These are phyloP conservation scores for Columba guinea DNA, from an alignment of 2,797 vertebrate genomes.

Conservation along the genomic window DNA sequence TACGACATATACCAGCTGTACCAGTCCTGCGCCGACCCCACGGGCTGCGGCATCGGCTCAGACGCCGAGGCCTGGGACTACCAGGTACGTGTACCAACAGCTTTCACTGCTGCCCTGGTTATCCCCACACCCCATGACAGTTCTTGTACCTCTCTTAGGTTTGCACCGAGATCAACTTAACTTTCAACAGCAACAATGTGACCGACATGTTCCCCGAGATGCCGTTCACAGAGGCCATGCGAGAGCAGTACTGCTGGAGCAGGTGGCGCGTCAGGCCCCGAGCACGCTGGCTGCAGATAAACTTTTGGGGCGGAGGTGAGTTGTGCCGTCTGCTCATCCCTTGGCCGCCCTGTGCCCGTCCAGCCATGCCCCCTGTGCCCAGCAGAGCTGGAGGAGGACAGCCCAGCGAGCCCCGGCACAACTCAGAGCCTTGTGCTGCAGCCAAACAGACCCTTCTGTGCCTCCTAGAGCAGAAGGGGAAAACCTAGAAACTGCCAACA, in stretches of 20 bases:
- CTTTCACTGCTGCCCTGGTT: not conserved
- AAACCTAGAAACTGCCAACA: not conserved
- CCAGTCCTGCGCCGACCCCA: conserved; percentile 88
- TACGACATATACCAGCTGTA: conserved; percentile 85
- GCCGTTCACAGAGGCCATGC: conserved; percentile 79
- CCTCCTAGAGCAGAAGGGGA: not conserved
- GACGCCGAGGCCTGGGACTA: conserved; percentile 94
- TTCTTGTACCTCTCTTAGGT: conserved; percentile 73
- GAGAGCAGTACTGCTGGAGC: conserved; percentile 82
- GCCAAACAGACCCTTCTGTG: not conserved
- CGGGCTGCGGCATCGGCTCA: conserved; percentile 85
- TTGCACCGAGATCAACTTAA: conserved; percentile 91
- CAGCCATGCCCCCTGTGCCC: not conserved
- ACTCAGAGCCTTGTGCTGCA: not conserved
- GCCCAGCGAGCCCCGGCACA: not conserved
- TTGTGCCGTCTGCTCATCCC: not conserved
- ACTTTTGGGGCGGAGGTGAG: conserved; percentile 88
- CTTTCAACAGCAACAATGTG: conserved; percentile 88
- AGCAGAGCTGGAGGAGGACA: not conserved
- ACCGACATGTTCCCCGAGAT: conserved; percentile 92
- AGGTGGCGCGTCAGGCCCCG: conserved; percentile 86
- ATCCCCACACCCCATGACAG: rapidly evolving
- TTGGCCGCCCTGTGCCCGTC: not conserved
- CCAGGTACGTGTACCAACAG: conserved; percentile 78
- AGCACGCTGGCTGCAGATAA: conserved; percentile 82